Evolutionary conservation across 2,888 invertebrate genomes (phyloP).

Genomic region (Eupithecia insigniata): DNA sequence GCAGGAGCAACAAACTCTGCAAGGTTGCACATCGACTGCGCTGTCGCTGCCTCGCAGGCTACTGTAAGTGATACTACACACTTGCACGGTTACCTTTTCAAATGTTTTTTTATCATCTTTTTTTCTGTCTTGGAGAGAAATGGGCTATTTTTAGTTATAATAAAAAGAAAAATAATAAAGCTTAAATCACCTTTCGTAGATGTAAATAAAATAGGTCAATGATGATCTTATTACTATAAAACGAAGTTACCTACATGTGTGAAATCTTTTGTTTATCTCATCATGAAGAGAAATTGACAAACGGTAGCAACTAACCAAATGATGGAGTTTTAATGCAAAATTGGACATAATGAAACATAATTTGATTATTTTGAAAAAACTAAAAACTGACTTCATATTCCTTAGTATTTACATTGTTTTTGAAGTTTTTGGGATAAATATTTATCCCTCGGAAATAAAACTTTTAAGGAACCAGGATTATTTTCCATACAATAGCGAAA

Average conservation of each 20-base stretch:
- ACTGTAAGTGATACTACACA: conserved; percentile 50
- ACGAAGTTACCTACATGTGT: too few species aligned
- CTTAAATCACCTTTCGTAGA: background rate
- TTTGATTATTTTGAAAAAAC: too few species aligned
- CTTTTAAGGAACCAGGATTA: too few species aligned
- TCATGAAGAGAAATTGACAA: background rate
- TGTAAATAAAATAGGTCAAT: background rate
- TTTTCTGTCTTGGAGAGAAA: background rate
- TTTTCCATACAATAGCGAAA: too few species aligned
- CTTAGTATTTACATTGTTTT: too few species aligned
- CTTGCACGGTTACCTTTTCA: conserved; percentile 8
- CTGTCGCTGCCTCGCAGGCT: conserved; percentile 65
- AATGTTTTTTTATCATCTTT: background rate
- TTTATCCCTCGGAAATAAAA: too few species aligned
- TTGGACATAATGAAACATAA: too few species aligned
- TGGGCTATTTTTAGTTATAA: background rate
- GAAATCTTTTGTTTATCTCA: background rate
- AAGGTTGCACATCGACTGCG: conserved; percentile 78
- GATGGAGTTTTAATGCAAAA: background rate
- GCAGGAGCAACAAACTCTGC: conserved; percentile 82
- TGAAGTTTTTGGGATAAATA: too few species aligned
- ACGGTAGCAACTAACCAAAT: background rate
- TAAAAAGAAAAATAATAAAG: background rate
- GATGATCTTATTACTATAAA: too few species aligned
- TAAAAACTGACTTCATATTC: too few species aligned